Evolutionary conservation across 2,797 vertebrate species (phyloP), one percentile per base, ranked within the genome.

Genomic region (Sternarchorhynchus goeldii): DNA sequence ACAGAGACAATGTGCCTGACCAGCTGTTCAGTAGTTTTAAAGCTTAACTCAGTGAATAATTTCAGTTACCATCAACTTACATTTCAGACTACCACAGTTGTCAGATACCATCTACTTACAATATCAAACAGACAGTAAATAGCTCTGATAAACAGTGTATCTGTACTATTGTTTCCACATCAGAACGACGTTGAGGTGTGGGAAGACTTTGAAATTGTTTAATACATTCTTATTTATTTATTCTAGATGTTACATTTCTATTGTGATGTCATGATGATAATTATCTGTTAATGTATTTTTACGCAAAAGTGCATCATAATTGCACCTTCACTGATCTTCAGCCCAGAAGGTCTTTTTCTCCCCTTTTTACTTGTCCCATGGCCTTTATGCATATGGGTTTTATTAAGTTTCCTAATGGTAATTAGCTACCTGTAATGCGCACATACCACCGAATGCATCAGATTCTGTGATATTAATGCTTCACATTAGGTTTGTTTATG

Each of bases 1-100:
- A 18, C 25, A 55, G 29, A 62, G 20, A 21, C 36, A 17, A 12
- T 21, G 65, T 66, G 64, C 71, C 21, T n/a, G 32, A 78, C 72
- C 69, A 81, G 68, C 60, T 53, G 32, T 34, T 70, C 39, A 62
- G 41, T 73, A 55, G 60, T 55, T 73, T 36, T 67, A 62, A 73
- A 77, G 45, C 41, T 17, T 21, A 66, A 29, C 55, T 73, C 71
- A 81, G 57, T 17, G 79, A 79, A 79, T 59, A n/a, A 56, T 50
- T 45, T 67, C 14, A 77, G 31, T 17, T 36, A 20, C 71, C 29
- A 41, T 36, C 45, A 31, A 57, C 63, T 67, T 59, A 6, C 36
- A 75, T 57, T 34, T 76, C 41, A 68, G 55, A 66, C 55, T 60
- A 39, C 25, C 25, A 25, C 25, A 25, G 25, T 25, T 25, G 25